phyloP scores from a whole-genome alignment of 1,140 invertebrate species.

The Pseudomyrmex sp. region DNA sequence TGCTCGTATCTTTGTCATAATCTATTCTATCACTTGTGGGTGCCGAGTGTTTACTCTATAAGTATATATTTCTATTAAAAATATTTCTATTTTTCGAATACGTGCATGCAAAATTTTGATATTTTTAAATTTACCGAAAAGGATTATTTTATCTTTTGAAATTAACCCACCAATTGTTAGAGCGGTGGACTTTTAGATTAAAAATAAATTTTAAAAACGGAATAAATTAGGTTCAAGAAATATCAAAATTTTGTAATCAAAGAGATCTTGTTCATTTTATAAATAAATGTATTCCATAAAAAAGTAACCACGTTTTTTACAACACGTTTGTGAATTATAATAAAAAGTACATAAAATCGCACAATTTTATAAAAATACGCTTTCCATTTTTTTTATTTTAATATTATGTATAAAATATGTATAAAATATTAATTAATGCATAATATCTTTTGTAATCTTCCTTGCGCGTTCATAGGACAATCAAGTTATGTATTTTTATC shows the following conservation, averaged over 20 bases:
- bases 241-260: neutral
- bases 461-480: constrained; percentile 66
- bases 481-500: constrained; percentile 72
- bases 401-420: neutral
- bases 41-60: constrained; percentile 36
- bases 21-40: constrained; percentile 22
- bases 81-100: constrained; percentile 14
- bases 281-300: neutral
- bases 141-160: neutral
- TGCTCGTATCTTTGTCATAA: constrained; percentile 42
- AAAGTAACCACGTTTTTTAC: neutral
- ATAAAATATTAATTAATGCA: neutral
- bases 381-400: neutral
- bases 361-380: neutral
- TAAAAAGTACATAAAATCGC: neutral
- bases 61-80: constrained; percentile 12
- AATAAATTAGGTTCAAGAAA: neutral
- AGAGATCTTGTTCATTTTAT: neutral
- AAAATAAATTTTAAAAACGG: neutral
- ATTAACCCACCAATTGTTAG: too few species aligned
- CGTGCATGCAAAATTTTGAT: neutral
- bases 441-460: neutral
- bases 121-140: neutral
- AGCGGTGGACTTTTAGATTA: too few species aligned
- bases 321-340: neutral